Base-by-base conservation (phyloP, 1,140 invertebrate species). In the Drosophila ercepeae region DNA sequence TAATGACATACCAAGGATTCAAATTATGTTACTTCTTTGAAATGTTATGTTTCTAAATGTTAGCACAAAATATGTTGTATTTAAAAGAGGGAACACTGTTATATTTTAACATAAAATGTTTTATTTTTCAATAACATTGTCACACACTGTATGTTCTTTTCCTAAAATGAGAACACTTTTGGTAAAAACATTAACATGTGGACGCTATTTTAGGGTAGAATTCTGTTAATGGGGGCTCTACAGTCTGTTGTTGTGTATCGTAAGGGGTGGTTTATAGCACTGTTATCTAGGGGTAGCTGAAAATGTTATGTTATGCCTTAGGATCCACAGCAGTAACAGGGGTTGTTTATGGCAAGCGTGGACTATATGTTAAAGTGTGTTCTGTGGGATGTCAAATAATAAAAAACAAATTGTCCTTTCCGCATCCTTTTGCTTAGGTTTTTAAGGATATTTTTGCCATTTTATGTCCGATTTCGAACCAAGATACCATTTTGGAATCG, bases 1-100 rank as follows among this genome's bases (percentile, higher is more conserved):
- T 72, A 83, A 75, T 78, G 75, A 84, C 52, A 78, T 69, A 41
- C 19, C 11, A 52, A 18, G 19, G 36, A 65, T 65, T 65, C 23
- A 1, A 0, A 27, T 13, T 13, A n/a, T n/a, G n/a, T 36, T 36
- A n/a, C 2, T 4, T 36, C 9, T 1, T 36, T 13, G 19, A 3
- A 4, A 16, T 29, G 8, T 58, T 23, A 34, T 16, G n/a, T 25
- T 18, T 0, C 1, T 8, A 9, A 18, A 45, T 18, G 4, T 36
- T 46, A 3, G 19, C 27, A 27, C 9, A 27, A 27, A 8, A 25
- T 25, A 25, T 25, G 2, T n/a, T 49, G 9, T 4, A 2, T 9
- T 32, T 11, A n/a, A n/a, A n/a, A 32, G 2, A 8, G 29, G 27
- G 29, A 32, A 32, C 9, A 32, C 9, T n/a, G 8, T 32, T 3